A percentile compares a stretch with the other conserved stretches of the same genome.
Evolutionary conservation across 92 coral and sea anemone species (phyloP).

Genomic region (Phymanthus crucifer): DNA sequence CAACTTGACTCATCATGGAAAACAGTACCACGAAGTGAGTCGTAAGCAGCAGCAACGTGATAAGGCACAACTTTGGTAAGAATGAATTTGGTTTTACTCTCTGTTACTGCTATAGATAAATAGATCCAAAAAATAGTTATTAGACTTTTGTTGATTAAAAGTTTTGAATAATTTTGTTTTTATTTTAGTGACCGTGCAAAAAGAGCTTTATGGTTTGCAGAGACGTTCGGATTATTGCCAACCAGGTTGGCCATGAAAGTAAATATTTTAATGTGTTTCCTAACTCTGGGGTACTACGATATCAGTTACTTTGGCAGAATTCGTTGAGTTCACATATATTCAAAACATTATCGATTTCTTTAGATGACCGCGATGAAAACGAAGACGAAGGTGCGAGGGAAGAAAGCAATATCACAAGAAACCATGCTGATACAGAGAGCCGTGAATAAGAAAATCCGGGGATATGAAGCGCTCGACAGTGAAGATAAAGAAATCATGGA

Average conservation of each 20-base stretch:
- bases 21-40: background rate
- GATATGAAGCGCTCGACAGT: slow-evolving; percentile 32
- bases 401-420: background rate
- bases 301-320: no score
- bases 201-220: no score
- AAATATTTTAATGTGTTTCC: no score
- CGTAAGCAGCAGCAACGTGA: background rate
- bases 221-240: no score
- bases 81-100: no score
- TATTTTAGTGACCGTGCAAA: no score
- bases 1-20: background rate
- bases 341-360: slow-evolving; percentile 1
- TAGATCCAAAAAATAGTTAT: no score
- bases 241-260: slow-evolving; percentile 29
- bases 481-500: slow-evolving; percentile 50
- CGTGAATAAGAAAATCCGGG: slow-evolving; percentile 4
- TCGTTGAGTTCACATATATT: no score
- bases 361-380: background rate
- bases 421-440: background rate
- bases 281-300: no score
- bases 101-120: no score
- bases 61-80: background rate
- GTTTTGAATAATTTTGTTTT: no score
- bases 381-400: background rate
- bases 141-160: no score